These are phyloP conservation scores for Poecilia latipinna DNA, from an alignment of 2,113 vertebrate species.

Conservation along the genomic window DNA sequence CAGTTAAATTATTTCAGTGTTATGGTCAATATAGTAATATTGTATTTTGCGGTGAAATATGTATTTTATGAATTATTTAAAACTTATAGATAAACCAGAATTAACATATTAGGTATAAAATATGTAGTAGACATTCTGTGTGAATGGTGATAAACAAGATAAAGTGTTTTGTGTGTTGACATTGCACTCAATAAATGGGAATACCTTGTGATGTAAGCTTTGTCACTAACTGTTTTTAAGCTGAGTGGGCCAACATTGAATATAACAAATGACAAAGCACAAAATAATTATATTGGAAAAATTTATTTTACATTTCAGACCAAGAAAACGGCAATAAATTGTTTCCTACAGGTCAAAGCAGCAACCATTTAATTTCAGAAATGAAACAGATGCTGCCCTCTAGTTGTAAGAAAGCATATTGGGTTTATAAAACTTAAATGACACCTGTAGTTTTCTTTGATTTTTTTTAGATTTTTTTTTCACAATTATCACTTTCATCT, in stretches of 20 bases:
- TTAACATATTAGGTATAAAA: not conserved
- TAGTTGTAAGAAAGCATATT: not conserved
- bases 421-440: not conserved
- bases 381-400: conserved; percentile 31
- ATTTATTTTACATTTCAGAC: not conserved
- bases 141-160: not conserved
- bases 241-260: not conserved
- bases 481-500: not conserved
- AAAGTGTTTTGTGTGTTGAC: conserved; percentile 3
- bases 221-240: not conserved
- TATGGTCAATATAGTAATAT: not conserved
- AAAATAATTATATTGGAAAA: conserved; percentile 7
- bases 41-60: conserved; percentile 7
- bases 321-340: not conserved
- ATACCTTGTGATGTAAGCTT: not conserved
- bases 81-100: not conserved
- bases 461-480: not conserved
- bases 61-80: conserved; percentile 3
- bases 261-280: not conserved
- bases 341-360: not conserved
- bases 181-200: conserved; percentile 28
- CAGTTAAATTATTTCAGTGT: not conserved
- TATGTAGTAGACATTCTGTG: conserved; percentile 18
- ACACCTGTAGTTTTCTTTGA: not conserved
- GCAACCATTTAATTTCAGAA: not conserved